Percentiles rank a stretch among this genome's conserved stretches.
Conservation (phyloP, 2,888 invertebrate genomes). For the Antheraea yamamai region DNA sequence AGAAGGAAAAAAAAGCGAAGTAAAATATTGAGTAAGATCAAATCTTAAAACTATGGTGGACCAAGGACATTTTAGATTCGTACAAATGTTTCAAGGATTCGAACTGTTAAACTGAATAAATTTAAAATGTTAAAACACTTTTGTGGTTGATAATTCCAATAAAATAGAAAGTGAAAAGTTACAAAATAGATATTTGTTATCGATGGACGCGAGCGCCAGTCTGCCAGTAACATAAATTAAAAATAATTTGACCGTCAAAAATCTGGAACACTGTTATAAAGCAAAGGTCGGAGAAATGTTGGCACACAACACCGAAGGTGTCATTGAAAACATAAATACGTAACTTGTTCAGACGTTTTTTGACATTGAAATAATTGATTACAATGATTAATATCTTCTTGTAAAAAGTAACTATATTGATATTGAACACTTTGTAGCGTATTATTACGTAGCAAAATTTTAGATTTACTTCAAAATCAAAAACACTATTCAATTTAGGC, state of each 20-base stretch:
- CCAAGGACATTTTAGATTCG: background rate
- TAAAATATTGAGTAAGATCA: no score
- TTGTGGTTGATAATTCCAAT: background rate
- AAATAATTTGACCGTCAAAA: conserved; percentile 75
- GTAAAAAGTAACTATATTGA: background rate
- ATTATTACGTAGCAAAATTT: background rate
- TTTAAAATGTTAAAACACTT: no score
- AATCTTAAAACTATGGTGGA: background rate
- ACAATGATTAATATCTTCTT: conserved; percentile 35
- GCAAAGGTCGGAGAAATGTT: conserved; percentile 73
- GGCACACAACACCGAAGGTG: conserved; percentile 55
- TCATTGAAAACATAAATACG: conserved; percentile 46
- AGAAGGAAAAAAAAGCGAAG: background rate
- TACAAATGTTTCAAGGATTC: no score
- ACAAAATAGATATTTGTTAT: conserved; percentile 4
- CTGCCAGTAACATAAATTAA: conserved; percentile 39
- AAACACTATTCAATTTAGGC: no score
- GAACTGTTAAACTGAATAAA: no score
- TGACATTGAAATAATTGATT: conserved; percentile 58
- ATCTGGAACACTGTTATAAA: conserved; percentile 67
- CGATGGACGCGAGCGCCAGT: background rate
- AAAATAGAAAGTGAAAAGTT: background rate
- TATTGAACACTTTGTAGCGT: background rate
- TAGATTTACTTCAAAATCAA: no score
- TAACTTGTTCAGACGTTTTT: conserved; percentile 38